Base-by-base conservation (phyloP, 2,888 invertebrate genomes). In the Drosophila stalkeri region DNA sequence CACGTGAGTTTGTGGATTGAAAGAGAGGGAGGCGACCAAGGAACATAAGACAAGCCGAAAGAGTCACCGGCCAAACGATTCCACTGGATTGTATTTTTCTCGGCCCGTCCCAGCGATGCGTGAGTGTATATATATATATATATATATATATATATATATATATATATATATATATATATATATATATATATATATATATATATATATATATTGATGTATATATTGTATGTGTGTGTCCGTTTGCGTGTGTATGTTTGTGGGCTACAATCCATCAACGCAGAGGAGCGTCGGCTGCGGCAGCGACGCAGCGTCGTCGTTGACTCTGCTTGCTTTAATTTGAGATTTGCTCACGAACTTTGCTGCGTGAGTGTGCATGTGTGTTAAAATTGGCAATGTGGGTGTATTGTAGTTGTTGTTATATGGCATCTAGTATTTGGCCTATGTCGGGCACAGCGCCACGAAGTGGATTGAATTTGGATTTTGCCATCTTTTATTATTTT, bases 311-410 rank as follows among this genome's bases (percentile, higher is more conserved):
- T 39, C 66, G 69, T 66, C 77, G 75, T 61, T 81, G 80, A 72
- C 69, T 86, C 68, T 82, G 82, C 80, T 80, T 84, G 85, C 85
- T 87, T 85, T 87, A 85, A 87, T 87, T 87, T 85, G 72, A 79
- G 81, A 82, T 85, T 85, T 82, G 87, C 81, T 80, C 87, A 86
- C 84, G 80, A 77, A 83, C 75, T 82, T 80, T 75, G 51, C 54
- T 64, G 16, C 20, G 56, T 43, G 39, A 62, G 33, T 64, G 54
- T 51, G 64, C 35, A 43, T 51, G 39, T 70, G 64, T 69, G 59
- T 46, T 49, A 64, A 77, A 74, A 74, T 77, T 77, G 78, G 74
- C 74, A 70, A 57, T 77, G 78, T 74, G 78, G 78, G 74, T 78
- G 77, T 65, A 51, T 51, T 64, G 69, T 46, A 20, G 47, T 56